Percentiles rank a stretch among this genome's conserved stretches.
These are phyloP conservation scores for Campoletis raptor DNA, from an alignment of 2,888 invertebrate genomes.

Conservation along the genomic window DNA sequence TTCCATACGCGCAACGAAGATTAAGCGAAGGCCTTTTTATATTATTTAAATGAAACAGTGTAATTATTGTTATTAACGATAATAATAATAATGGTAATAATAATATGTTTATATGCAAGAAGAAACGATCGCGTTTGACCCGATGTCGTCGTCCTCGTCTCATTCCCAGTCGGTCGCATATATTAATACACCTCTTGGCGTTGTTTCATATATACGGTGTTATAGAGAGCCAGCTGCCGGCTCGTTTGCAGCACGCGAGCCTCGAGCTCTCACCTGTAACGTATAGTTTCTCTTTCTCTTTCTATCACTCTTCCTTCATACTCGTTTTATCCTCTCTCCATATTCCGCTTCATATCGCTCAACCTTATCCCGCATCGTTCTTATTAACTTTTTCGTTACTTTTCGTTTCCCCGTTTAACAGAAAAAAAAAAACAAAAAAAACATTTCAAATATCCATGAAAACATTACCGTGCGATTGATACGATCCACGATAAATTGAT, in stretches of 20 bases:
- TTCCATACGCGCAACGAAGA: neutral
- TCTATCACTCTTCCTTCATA: constrained; percentile 67
- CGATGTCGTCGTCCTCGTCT: constrained; percentile 74
- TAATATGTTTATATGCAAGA: constrained; percentile 19
- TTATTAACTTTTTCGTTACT: constrained; percentile 42
- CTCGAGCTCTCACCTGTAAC: constrained; percentile 83
- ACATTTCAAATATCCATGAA: neutral
- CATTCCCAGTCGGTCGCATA: constrained; percentile 80
- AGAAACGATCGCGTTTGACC: constrained; percentile 43
- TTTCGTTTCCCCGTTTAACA: constrained; percentile 11
- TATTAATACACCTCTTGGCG: constrained; percentile 78
- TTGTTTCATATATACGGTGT: constrained; percentile 60
- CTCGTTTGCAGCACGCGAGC: constrained; percentile 84
- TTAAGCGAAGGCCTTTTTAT: neutral
- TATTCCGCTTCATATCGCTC: constrained; percentile 22
- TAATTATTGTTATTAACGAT: neutral
- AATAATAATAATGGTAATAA: neutral
- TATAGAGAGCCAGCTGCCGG: constrained; percentile 79
- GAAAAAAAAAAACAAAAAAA: neutral
- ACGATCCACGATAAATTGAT: neutral
- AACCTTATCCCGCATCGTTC: constrained; percentile 59
- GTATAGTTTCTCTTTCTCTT: constrained; percentile 76
- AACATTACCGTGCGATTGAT: neutral
- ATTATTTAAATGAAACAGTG: neutral
- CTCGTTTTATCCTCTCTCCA: constrained; percentile 65